Base-by-base conservation (phyloP, 2,888 invertebrate genomes). In the Digitonthophagus gazella region DNA sequence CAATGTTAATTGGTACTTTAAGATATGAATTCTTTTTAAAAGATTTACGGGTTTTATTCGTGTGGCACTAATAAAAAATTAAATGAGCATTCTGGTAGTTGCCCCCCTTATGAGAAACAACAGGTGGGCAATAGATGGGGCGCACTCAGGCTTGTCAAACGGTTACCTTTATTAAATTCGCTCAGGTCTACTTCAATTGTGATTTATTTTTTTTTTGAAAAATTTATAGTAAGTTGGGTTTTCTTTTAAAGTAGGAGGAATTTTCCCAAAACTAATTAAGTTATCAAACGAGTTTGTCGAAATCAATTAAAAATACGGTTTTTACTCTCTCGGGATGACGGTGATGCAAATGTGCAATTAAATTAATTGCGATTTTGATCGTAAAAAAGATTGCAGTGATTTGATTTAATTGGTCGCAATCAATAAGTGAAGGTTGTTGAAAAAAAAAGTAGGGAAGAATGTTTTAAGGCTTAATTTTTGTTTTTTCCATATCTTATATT, bases 321-420 rank as follows among this genome's bases (percentile, higher is more conserved):
- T 61, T 20, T 61, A 44, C 28, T 44, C 11, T 44, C 28, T 20
- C 61, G 57, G 15, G 61, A 20, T 20, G 61, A 61, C 61, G 20
- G n/a, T 19, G 61, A 61, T 61, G 61, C 61, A 61, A 61, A 61
- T 61, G 18, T 20, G 19, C 18, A 61, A 19, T 61, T 19, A 19
- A 19, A 19, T 16, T 61, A 61, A 61, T 61, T 61, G 61, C 61
- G 18, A 61, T 61, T 61, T 61, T n/a, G 61, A 15, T 61, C 18
- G 18, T 61, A 61, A 61, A 61, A 61, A 19, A 18, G 61, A 61
- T 61, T 19, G 61, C 61, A 15, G 61, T 61, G 61, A 61, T 61
- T 61, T n/a, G 28, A 18, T 61, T 61, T 61, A 61, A 61, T 61
- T 61, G 61, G 18, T 20, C 28, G 8, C 28, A 44, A 44, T 44